Conservation (phyloP, 2,113 vertebrate genomes). For the Petrocephalus zakoni region DNA sequence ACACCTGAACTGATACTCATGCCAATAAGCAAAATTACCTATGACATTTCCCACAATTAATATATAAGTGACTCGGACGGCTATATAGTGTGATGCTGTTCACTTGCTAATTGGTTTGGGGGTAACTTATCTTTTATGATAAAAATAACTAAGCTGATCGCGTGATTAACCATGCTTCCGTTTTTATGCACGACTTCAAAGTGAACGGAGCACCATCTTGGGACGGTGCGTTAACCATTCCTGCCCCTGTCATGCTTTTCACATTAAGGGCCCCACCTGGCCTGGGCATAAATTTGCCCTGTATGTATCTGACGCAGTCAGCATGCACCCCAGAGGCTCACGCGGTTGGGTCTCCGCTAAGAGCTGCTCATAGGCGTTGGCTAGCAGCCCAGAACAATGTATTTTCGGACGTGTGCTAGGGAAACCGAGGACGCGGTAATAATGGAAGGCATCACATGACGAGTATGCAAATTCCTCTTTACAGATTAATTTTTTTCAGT, state of each 20-base stretch:
- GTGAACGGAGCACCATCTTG: not conserved
- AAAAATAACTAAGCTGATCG: not conserved
- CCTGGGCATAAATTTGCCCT: not conserved
- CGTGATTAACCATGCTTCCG: not conserved
- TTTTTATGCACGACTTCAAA: not conserved
- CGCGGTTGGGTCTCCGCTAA: not conserved
- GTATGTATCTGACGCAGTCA: not conserved
- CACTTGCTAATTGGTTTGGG: not conserved
- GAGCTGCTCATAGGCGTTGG: not conserved
- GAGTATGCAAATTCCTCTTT: not conserved
- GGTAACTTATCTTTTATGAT: not conserved
- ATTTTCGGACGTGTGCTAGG: not conserved
- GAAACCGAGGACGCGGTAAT: not conserved
- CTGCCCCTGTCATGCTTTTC: not conserved
- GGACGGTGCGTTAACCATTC: not conserved
- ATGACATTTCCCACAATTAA: not conserved
- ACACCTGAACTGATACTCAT: not conserved
- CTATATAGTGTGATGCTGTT: not conserved
- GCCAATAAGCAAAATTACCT: not conserved
- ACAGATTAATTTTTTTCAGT: not conserved
- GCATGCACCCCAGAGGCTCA: not conserved
- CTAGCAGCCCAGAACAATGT: not conserved
- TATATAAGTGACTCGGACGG: not conserved
- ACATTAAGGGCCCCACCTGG: not conserved
- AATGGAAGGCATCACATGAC: not conserved